phyloP scores from a whole-genome alignment of 2,888 invertebrate species.

The Archips crataeganus region DNA sequence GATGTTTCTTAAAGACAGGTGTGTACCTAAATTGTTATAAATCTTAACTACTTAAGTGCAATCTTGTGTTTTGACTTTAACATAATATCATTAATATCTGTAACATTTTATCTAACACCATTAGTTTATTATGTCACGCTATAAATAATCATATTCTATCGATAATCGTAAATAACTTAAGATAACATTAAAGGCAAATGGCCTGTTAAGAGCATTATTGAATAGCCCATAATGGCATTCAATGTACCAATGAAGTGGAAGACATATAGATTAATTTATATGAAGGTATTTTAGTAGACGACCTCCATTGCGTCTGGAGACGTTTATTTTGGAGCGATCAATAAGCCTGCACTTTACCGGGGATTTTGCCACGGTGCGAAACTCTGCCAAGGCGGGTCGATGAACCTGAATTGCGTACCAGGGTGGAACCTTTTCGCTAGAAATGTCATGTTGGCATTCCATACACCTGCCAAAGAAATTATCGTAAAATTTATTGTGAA shows the following conservation, averaged over 20 bases:
- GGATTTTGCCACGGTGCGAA: background rate
- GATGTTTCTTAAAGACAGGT: too few species aligned
- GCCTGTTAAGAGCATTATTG: conserved; percentile 21
- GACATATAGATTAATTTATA: background rate
- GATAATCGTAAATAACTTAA: conserved; percentile 17
- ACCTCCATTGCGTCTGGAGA: conserved; percentile 18
- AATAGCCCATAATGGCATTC: conserved; percentile 16
- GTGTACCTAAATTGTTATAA: too few species aligned
- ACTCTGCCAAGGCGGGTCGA: conserved; percentile 17
- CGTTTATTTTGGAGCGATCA: conserved; percentile 26
- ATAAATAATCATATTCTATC: conserved; percentile 26
- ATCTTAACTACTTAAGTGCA: background rate
- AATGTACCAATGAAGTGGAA: background rate
- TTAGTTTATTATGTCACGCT: conserved; percentile 11
- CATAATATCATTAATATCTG: background rate
- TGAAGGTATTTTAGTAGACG: background rate
- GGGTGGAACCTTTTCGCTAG: too few species aligned
- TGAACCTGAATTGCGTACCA: too few species aligned
- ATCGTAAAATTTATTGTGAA: too few species aligned
- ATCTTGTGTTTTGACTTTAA: background rate
- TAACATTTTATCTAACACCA: conserved; percentile 3
- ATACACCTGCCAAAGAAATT: too few species aligned
- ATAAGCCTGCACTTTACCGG: conserved; percentile 30
- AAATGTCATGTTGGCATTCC: too few species aligned
- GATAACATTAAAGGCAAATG: conserved; percentile 32